Evolutionary conservation across 1,140 invertebrate species (phyloP).

Genomic region (Tyrophagus putrescentiae): DNA sequence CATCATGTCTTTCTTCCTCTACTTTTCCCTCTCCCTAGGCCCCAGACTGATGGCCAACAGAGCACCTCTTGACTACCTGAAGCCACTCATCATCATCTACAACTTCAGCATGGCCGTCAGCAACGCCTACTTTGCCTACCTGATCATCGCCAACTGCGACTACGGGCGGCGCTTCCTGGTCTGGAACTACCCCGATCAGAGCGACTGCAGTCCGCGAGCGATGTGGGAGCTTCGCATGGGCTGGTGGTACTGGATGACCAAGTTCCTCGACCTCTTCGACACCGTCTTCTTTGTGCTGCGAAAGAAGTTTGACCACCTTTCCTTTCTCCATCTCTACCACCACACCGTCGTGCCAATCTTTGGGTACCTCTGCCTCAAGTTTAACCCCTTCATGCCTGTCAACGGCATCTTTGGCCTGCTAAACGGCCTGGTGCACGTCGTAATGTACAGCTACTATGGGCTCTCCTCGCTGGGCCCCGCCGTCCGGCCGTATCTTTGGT

Average conservation of each 20-base stretch:
- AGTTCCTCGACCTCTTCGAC: conserved; percentile 17
- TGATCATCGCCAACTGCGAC: background rate
- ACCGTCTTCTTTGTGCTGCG: conserved; percentile 61
- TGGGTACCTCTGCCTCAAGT: background rate
- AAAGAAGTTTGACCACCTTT: conserved; percentile 80
- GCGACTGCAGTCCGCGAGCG: background rate
- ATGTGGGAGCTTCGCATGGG: background rate
- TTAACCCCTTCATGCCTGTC: background rate
- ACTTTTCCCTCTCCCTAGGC: conserved; percentile 37
- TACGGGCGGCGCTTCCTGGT: conserved; percentile 7
- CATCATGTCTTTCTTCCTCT: conserved; percentile 9
- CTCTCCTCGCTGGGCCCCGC: conserved; percentile 40
- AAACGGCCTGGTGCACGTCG: conserved; percentile 44
- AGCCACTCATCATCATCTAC: conserved; percentile 60
- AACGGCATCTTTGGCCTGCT: conserved; percentile 35
- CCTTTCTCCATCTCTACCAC: conserved; percentile 83
- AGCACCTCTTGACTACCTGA: conserved; percentile 58
- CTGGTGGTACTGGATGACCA: background rate
- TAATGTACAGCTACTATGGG: conserved; percentile 45
- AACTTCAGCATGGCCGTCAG: conserved; percentile 53
- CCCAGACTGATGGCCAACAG: conserved; percentile 65
- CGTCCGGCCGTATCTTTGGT: conserved; percentile 42
- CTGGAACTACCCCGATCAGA: conserved; percentile 4
- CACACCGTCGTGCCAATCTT: conserved; percentile 43
- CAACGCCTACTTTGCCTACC: conserved; percentile 11